Evolutionary conservation across 2,113 vertebrate species (phyloP), one percentile per base, ranked within the genome.

Genomic region (Ophiodon elongatus): DNA sequence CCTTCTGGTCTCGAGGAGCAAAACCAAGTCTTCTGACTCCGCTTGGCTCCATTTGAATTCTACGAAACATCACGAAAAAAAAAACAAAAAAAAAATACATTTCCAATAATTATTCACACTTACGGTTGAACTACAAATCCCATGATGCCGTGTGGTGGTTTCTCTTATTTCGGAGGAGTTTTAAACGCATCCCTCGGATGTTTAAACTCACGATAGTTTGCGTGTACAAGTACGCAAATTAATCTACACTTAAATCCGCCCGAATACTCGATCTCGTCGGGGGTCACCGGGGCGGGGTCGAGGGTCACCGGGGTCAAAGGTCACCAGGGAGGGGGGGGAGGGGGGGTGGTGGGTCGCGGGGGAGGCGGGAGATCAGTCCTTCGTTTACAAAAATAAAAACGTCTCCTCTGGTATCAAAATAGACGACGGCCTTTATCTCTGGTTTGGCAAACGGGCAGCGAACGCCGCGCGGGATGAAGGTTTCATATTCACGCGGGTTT

Each of bases 361-460:
- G 15, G 21, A n/a, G n/a, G n/a, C n/a, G n/a, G n/a, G n/a, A n/a
- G 35, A 21, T 54, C 15, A 4, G 1, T 84, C 69, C 69, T 76
- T 80, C 43, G 0, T 86, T 37, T 93, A 94, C 86, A 93, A 93
- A 94, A 93, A 94, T 94, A 93, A 94, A 93, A 94, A 93, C 74
- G n/a, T 91, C 84, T 92, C 87, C 80, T 93, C 89, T 91, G 88
- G 89, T 94, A 94, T 91, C 86, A 94, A 94, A 94, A 94, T 93
- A 94, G 89, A 92, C 72, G 33, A 89, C 88, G 80, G 87, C 88
- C 86, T 92, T 68, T 72, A 59, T 77, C 83, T 75, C 56, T 41
- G 60, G 64, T 45, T 62, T 29, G 72, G 68, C 76, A 80, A 80
- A 64, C 73, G n/a, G 29, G 73, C 54, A 37, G 47, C 9, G 13